Conservation (phyloP, 2,888 invertebrate species). For the Dryococelus australis region DNA sequence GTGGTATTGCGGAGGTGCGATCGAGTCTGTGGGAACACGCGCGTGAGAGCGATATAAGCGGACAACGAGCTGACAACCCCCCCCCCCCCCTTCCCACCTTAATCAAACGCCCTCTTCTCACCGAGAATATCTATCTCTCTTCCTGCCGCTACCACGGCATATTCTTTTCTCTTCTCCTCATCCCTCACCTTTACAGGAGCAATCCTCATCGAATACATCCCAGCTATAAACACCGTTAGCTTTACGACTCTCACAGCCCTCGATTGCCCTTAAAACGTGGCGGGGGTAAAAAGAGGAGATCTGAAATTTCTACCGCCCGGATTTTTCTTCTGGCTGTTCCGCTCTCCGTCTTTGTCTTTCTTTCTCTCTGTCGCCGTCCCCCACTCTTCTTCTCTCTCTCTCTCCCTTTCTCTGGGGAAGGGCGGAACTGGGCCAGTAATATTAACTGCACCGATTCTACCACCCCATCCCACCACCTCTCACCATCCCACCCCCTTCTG, state of each 20-base stretch:
- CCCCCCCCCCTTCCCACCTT: not conserved
- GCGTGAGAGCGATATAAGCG: not conserved
- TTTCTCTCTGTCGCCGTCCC: not conserved
- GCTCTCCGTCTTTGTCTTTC: not conserved
- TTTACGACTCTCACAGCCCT: not conserved
- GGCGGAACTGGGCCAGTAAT: no score
- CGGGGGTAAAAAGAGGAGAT: not conserved
- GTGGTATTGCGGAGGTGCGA: no score
- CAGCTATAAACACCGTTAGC: slow-evolving; percentile 1
- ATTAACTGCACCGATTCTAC: no score
- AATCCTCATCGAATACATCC: not conserved
- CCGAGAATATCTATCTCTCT: not conserved
- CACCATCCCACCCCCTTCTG: no score
- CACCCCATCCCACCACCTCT: no score
- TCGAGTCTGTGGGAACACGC: no score
- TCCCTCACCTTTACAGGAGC: no score
- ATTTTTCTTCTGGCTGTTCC: not conserved
- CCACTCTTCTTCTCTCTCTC: not conserved
- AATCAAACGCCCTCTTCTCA: not conserved
- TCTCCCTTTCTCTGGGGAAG: no score
- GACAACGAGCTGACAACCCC: no score
- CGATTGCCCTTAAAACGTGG: not conserved
- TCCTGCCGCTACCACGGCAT: not conserved
- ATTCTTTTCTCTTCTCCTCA: no score
- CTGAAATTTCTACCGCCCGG: not conserved